Conservation (phyloP, 1,140 invertebrate genomes). For the Drosophila pachea region DNA sequence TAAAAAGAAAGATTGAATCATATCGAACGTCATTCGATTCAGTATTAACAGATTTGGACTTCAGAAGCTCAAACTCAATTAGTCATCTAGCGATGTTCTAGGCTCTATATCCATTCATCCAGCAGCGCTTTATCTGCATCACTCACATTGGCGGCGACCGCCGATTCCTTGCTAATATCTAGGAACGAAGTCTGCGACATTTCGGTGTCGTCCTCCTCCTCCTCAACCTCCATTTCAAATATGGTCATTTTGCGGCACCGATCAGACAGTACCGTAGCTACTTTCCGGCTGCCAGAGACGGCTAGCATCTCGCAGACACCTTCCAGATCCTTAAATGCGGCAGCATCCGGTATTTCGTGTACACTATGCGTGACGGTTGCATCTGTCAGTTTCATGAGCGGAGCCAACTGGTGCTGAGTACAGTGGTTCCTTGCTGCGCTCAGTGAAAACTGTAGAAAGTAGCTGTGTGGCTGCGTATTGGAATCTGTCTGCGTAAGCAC, state of each 20-base stretch:
- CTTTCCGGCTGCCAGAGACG: conserved; percentile 92
- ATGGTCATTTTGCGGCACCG: conserved; percentile 89
- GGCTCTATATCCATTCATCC: not conserved
- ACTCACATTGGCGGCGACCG: conserved; percentile 26
- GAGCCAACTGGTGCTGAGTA: conserved; percentile 69
- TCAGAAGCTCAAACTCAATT: not conserved
- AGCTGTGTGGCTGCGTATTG: conserved; percentile 80
- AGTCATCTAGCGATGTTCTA: too few species aligned
- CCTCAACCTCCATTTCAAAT: conserved; percentile 95
- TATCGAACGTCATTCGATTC: not conserved
- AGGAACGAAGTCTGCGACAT: conserved; percentile 79
- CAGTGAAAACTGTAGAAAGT: conserved; percentile 85
- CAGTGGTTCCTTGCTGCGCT: conserved; percentile 78
- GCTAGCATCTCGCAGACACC: conserved; percentile 87
- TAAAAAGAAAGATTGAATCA: conserved; percentile 6
- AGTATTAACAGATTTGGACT: not conserved
- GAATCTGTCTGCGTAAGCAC: conserved; percentile 83
- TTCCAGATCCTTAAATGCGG: conserved; percentile 83
- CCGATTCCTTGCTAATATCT: conserved; percentile 77
- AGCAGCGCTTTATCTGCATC: conserved; percentile 27
- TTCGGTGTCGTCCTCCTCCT: conserved; percentile 91
- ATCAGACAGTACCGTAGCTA: conserved; percentile 91
- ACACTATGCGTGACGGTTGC: conserved; percentile 79
- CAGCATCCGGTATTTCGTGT: conserved; percentile 79
- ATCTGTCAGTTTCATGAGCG: conserved; percentile 80